Base-by-base conservation (phyloP, 2,113 vertebrate species). In the Epinephelus lanceolatus region DNA sequence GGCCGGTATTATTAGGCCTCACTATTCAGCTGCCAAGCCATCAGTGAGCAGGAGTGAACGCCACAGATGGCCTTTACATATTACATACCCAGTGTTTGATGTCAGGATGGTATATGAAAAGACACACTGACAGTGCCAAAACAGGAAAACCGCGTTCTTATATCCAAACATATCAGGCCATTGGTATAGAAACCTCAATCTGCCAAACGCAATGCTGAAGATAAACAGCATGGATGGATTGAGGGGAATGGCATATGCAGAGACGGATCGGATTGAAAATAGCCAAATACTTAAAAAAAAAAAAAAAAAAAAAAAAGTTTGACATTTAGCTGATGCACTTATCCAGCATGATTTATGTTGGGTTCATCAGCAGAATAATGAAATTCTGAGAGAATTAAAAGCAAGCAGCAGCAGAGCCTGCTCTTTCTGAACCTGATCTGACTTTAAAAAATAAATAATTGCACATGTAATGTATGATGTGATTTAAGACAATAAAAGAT, bases 101-200 rank as follows among this genome's bases (percentile, higher is more conserved):
- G 85, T 88, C 80, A 42, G 79, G 85, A 90, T 77, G 78, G 78
- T 84, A 91, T 86, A 90, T 59, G 67, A 89, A 92, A 90, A 90
- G 78, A 93, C 85, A 62, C 59, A 62, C 59, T 81, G 59, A 55
- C 78, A 11, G 85, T 78, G 91, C 93, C 92, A 94, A 90, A 84
- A 88, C 85, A 79, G 82, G 78, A 88, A 93, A 94, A 91, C 91
- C 89, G 45, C 90, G 49, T 74, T 88, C 79, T 90, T 85, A 86
- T 86, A 89, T 93, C 89, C 92, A 90, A 92, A 92, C 88, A 93
- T 84, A 88, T 93, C 88, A 91, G 70, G 19, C 76, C 89, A 84
- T 82, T 85, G 80, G 82, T 89, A 79, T 74, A 81, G 85, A 90
- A 90, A 91, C 81, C 85, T 86, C 85, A 92, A 74, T 80, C 85